Percentiles rank a stretch among this genome's conserved stretches.
phyloP scores from a whole-genome alignment of 2,888 invertebrate genomes.

The Scaptomyza cyrtandrae region DNA sequence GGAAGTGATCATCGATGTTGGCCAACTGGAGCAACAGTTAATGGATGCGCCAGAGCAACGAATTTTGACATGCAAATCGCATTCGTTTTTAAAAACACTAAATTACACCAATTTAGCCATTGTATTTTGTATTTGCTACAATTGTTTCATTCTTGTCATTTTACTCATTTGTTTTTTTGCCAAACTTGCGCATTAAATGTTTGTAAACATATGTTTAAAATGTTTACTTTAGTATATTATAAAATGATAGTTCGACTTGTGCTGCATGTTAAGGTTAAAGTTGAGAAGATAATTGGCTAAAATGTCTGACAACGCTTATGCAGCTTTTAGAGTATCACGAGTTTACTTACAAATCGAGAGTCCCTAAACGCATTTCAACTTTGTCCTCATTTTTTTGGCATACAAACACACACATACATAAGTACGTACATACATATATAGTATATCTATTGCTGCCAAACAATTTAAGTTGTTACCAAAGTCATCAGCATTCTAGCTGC shows the following conservation, averaged over 20 bases:
- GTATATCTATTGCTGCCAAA: slow-evolving; percentile 65
- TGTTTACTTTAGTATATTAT: too few species aligned
- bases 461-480: slow-evolving; percentile 80
- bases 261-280: neutral
- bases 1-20: slow-evolving; percentile 12
- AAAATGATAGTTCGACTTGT: too few species aligned
- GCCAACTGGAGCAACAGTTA: neutral
- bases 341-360: slow-evolving; percentile 54
- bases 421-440: neutral
- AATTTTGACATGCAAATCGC: neutral
- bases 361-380: slow-evolving; percentile 69
- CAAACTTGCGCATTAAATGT: slow-evolving; percentile 23
- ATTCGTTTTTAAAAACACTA: neutral
- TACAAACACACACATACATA: too few species aligned
- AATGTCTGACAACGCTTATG: slow-evolving; percentile 31
- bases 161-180: slow-evolving; percentile 21
- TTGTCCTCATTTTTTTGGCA: slow-evolving; percentile 37
- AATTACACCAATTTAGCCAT: slow-evolving; percentile 28
- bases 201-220: neutral
- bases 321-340: slow-evolving; percentile 33
- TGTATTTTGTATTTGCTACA: slow-evolving; percentile 47
- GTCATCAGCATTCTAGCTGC: slow-evolving; percentile 74
- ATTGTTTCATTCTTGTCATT: slow-evolving; percentile 40
- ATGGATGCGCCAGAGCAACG: neutral
- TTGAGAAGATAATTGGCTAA: slow-evolving; percentile 42